phyloP scores from a whole-genome alignment of 2,888 invertebrate species.

The Rhagonycha lutea region DNA sequence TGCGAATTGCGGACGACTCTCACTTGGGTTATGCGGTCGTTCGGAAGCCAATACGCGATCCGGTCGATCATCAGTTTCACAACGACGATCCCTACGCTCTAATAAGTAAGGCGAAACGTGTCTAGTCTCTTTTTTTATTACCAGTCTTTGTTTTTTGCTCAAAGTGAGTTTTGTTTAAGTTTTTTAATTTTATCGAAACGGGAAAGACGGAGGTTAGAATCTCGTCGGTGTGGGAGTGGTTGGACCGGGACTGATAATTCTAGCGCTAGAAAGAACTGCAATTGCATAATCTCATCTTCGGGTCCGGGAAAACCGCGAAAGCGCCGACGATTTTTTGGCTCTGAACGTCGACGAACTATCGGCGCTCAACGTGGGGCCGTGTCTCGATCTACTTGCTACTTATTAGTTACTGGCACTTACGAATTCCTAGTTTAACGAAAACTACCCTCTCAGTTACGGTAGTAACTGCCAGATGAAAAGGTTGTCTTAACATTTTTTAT shows the following conservation, averaged over 20 bases:
- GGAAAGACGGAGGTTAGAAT: not conserved
- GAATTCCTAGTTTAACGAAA: not conserved
- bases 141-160: not conserved
- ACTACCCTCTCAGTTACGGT: not conserved
- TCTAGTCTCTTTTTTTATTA: conserved; percentile 57
- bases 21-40: conserved; percentile 80
- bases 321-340: not conserved
- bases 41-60: conserved; percentile 66
- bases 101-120: conserved; percentile 83
- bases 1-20: conserved; percentile 77
- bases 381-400: not conserved
- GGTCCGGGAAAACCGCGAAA: not conserved
- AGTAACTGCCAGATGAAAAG: not conserved
- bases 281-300: not conserved
- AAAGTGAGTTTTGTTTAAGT: not conserved
- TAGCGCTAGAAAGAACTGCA: not conserved
- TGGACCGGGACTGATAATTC: not conserved
- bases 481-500: not conserved
- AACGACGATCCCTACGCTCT: conserved; percentile 82
- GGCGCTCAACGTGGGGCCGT: not conserved
- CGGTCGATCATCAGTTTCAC: conserved; percentile 69
- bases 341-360: not conserved
- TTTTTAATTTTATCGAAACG: not conserved
- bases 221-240: not conserved
- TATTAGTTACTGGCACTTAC: not conserved